Base-by-base conservation (phyloP, 2,797 vertebrate genomes). In the Muscicapa comitata region DNA sequence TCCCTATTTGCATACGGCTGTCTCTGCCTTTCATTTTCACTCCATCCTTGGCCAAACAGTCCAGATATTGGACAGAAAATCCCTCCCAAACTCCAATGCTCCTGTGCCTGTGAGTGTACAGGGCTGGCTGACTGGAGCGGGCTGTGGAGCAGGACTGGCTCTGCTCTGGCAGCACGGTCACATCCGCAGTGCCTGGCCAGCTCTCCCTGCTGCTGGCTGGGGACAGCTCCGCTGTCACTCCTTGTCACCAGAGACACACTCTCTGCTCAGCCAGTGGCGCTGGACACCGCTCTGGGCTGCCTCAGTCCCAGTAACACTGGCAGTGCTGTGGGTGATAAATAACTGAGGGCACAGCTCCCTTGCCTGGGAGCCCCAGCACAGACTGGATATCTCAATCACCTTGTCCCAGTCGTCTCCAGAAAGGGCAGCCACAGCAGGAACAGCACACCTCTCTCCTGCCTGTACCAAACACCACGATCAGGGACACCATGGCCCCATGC, bases 181-280 rank as follows among this genome's bases (percentile, higher is more conserved):
- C 33, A 38, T 35, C 26, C 0, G 0, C 33, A 42, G 83, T 4
- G 12, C 74, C 37, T 0, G 0, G 80, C 51, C 77, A 84, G 80
- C 40, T 88, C 79, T 55, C 48, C 53, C 76, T 0, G 0, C 63
- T 76, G 42, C 79, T n/a, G 72, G 68, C 65, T 62, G 37, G 70
- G 6, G 17, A 61, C 2, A 3, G 79, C 33, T 83, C 73, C 2
- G 2, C 45, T 54, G 58, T 59, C 79, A 33, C 59, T 93, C 67
- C 59, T 28, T 4, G 1, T 21, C 11, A n/a, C 40, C n/a, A 59
- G 28, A 37, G 48, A 48, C 48, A 26, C 2, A 1, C 13, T 58
- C 43, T 45, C 13, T 5, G 1, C 71, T 45, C 8, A 2, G 42
- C 11, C 26, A 4, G 72, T 0, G 0, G 48, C 0, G 0, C 84